Percentiles rank a stretch among this genome's conserved stretches.
Conservation (phyloP, 2,113 vertebrate species). For the Corydoras maculifer region DNA sequence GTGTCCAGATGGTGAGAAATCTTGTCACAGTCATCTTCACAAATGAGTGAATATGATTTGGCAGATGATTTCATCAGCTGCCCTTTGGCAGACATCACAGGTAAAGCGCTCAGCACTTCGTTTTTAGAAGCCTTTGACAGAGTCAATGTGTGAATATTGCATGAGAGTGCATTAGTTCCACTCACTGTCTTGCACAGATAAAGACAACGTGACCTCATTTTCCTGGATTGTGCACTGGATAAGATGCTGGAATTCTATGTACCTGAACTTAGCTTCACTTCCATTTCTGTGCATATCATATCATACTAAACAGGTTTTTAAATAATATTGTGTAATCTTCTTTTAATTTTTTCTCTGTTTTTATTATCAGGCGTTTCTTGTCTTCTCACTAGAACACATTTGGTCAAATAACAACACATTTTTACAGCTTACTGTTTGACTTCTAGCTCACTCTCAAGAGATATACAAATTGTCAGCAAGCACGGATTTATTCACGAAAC, state of each 20-base stretch:
- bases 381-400: no score
- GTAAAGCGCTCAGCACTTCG: conserved; percentile 1
- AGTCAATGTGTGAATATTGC: background rate
- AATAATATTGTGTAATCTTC: no score
- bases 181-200: background rate
- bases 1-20: conserved; percentile 1
- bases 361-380: background rate
- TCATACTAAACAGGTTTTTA: no score
- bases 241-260: background rate
- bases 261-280: background rate
- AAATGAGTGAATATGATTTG: conserved; percentile 1
- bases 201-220: conserved; percentile 1
- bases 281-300: background rate
- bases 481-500: no score
- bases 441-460: no score
- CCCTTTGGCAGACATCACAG: background rate
- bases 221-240: background rate
- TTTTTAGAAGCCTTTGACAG: background rate
- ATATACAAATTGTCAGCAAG: no score
- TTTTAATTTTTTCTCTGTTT: no score
- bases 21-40: conserved; percentile 2
- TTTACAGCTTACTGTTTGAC: no score
- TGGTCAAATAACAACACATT: no score
- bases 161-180: conserved; percentile 1
- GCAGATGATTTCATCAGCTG: conserved; percentile 12